Percentiles rank a stretch among this genome's conserved stretches.
Evolutionary conservation across 2,888 invertebrate genomes (phyloP).

Genomic region (Oegoconia quadripuncta): DNA sequence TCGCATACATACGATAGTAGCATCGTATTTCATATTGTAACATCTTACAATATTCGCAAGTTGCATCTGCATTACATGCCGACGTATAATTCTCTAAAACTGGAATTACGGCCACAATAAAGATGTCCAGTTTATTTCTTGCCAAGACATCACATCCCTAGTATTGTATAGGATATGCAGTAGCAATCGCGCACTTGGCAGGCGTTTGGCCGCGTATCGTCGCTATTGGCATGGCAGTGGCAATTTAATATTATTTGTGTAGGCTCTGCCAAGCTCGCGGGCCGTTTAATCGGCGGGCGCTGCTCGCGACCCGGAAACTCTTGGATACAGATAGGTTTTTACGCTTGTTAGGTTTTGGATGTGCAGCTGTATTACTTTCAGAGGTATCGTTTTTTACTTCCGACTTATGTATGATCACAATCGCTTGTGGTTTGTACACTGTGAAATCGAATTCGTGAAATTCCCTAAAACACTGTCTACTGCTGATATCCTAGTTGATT

Average conservation of each 20-base stretch:
- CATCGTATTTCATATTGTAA: too few relatives aligned
- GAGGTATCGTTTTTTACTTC: too few relatives aligned
- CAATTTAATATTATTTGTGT: constrained; percentile 77
- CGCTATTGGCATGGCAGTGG: constrained; percentile 64
- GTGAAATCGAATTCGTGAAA: too few relatives aligned
- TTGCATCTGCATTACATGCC: background rate
- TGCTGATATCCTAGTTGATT: too few relatives aligned
- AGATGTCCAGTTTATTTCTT: constrained; percentile 11
- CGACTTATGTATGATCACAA: too few relatives aligned
- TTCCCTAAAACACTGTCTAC: too few relatives aligned
- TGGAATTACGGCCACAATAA: constrained; percentile 6
- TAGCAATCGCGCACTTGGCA: constrained; percentile 54
- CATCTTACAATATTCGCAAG: too few relatives aligned
- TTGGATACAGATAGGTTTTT: constrained; percentile 43
- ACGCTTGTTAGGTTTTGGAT: constrained; percentile 36
- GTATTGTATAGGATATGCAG: constrained; percentile 19
- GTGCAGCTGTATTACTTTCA: constrained; percentile 11
- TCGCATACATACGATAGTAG: too few relatives aligned
- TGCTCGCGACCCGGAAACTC: constrained; percentile 52
- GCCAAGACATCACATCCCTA: constrained; percentile 11
- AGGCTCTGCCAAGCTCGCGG: constrained; percentile 59
- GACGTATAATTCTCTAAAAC: background rate
- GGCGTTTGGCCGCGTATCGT: constrained; percentile 33
- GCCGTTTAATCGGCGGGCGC: constrained; percentile 48
- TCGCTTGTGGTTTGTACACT: too few relatives aligned